phyloP scores from a whole-genome alignment of 1,140 invertebrate species.

The Holcopasites calliopsidis region DNA sequence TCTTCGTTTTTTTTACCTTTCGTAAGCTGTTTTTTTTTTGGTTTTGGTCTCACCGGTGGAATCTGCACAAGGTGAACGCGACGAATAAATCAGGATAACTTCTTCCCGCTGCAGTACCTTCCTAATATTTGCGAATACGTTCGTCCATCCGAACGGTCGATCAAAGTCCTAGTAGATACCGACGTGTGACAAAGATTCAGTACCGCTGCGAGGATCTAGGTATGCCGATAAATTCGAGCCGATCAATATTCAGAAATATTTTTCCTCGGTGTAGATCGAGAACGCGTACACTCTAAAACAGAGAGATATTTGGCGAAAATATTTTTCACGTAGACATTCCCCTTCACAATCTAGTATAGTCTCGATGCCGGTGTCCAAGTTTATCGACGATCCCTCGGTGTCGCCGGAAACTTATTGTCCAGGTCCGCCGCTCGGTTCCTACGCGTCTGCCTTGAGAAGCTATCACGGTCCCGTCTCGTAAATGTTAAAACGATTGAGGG shows the following conservation, averaged over 20 bases:
- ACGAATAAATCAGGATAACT: constrained; percentile 3
- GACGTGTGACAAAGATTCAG: neutral
- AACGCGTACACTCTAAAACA: too few relatives aligned
- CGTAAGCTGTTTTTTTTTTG: neutral
- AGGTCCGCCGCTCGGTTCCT: constrained; percentile 1
- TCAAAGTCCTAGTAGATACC: neutral
- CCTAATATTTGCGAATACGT: neutral
- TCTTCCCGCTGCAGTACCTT: neutral
- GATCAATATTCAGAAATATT: neutral
- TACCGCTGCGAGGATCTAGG: neutral
- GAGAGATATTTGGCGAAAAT: too few relatives aligned
- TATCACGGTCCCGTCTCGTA: constrained; percentile 32
- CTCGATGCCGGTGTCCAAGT: too few relatives aligned
- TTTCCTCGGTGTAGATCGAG: too few relatives aligned
- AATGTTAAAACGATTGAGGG: constrained; percentile 30
- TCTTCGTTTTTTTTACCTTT: constrained; percentile 36
- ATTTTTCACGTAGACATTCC: too few relatives aligned
- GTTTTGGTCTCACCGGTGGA: constrained; percentile 2
- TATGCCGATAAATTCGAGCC: neutral
- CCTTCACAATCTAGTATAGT: too few relatives aligned
- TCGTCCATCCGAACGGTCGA: neutral
- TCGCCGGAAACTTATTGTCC: neutral
- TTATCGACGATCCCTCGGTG: neutral
- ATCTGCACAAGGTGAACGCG: constrained; percentile 12
- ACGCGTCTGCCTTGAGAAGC: neutral